Evolutionary conservation across 2,888 invertebrate genomes (phyloP).

Genomic region (Trichacis sp.): DNA sequence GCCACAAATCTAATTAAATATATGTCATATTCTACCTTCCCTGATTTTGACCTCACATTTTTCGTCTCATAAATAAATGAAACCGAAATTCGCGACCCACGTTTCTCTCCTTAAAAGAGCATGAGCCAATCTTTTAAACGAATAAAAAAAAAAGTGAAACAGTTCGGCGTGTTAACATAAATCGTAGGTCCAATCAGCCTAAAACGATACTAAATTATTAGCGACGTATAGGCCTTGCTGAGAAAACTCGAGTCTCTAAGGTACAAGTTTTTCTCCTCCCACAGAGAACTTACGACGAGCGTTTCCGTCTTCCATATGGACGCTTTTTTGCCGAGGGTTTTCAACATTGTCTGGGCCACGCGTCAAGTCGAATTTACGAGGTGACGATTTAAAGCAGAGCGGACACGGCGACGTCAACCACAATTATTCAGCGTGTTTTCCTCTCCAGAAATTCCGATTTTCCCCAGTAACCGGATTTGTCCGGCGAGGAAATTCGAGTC

Average conservation of each 20-base stretch:
- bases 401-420: constrained; percentile 11
- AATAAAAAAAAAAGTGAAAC: constrained; percentile 9
- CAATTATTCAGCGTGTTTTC: constrained; percentile 23
- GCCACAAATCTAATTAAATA: too few species aligned
- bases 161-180: constrained; percentile 49
- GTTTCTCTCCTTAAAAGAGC: neutral
- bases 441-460: neutral
- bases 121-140: neutral
- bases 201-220: constrained; percentile 66
- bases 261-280: constrained; percentile 47
- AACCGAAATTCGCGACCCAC: too few species aligned
- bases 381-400: constrained; percentile 44
- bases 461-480: neutral
- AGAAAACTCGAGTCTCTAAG: constrained; percentile 38
- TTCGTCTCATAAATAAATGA: too few species aligned
- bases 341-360: constrained; percentile 21
- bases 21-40: too few species aligned
- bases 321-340: constrained; percentile 26
- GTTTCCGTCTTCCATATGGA: constrained; percentile 28
- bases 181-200: constrained; percentile 62
- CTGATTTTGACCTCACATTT: too few species aligned
- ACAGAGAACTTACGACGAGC: constrained; percentile 46
- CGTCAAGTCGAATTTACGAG: constrained; percentile 39
- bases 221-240: constrained; percentile 34
- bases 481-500: too few species aligned